phyloP scores from a whole-genome alignment of 2,888 invertebrate species.

The Pterostichus niger region DNA sequence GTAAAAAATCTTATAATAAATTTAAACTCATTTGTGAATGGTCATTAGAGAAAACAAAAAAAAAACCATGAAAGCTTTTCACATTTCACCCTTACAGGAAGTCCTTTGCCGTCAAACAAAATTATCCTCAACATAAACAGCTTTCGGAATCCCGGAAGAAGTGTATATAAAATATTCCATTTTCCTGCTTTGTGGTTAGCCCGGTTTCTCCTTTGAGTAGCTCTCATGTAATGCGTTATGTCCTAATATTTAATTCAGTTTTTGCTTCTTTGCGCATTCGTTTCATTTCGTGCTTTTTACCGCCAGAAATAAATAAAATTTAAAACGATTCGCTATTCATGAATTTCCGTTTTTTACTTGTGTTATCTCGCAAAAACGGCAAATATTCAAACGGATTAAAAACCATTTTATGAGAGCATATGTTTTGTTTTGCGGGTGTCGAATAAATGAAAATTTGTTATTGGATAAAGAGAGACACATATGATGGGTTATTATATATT shows the following conservation, averaged over 20 bases:
- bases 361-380: constrained; percentile 16
- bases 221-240: constrained; percentile 52
- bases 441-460: constrained; percentile 39
- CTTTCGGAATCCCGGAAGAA: constrained; percentile 38
- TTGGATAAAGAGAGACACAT: constrained; percentile 15
- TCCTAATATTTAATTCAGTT: constrained; percentile 54
- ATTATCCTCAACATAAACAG: constrained; percentile 30
- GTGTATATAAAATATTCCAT: constrained; percentile 43
- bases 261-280: constrained; percentile 52
- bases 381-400: constrained; percentile 42
- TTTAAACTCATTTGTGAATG: neutral
- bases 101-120: constrained; percentile 22
- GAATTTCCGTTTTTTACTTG: constrained; percentile 45
- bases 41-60: constrained; percentile 33
- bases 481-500: constrained; percentile 25
- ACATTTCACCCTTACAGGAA: constrained; percentile 4
- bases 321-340: constrained; percentile 48
- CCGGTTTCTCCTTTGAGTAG: constrained; percentile 33
- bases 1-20: constrained; percentile 13
- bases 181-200: constrained; percentile 45
- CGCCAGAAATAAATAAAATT: constrained; percentile 55
- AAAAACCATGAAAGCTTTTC: constrained; percentile 17
- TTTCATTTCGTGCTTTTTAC: constrained; percentile 46
- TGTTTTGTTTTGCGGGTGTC: neutral
- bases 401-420: constrained; percentile 42